Evolutionary conservation across 2,888 invertebrate genomes (phyloP).

Genomic region (Apotomis capreana): DNA sequence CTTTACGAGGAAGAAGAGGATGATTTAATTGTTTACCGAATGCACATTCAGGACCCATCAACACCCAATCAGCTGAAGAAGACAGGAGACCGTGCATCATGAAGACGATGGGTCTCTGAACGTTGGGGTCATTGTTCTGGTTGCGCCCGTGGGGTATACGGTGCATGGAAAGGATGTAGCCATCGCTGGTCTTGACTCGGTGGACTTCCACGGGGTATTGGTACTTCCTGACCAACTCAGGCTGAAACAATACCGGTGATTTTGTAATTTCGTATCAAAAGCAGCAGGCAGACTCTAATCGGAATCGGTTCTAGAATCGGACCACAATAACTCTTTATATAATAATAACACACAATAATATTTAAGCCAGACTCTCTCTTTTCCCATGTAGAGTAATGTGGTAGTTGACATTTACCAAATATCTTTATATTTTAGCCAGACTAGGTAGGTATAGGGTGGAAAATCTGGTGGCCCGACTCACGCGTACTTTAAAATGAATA

Average conservation of each 20-base stretch:
- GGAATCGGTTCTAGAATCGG: too few species aligned
- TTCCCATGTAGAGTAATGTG: too few species aligned
- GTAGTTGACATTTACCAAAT: too few species aligned
- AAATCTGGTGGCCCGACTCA: too few species aligned
- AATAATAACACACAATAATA: too few species aligned
- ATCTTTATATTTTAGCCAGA: too few species aligned
- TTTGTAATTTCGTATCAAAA: not conserved
- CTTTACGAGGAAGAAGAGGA: not conserved
- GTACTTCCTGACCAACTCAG: slow-evolving; percentile 83
- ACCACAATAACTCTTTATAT: too few species aligned
- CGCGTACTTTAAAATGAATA: slow-evolving; percentile 30
- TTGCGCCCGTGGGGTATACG: slow-evolving; percentile 85
- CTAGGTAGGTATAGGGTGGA: too few species aligned
- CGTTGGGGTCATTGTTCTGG: slow-evolving; percentile 64
- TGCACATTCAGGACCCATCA: slow-evolving; percentile 86
- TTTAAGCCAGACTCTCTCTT: too few species aligned
- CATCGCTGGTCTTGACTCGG: slow-evolving; percentile 87
- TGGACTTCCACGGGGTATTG: slow-evolving; percentile 86
- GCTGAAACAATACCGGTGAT: slow-evolving; percentile 58
- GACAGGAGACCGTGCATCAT: slow-evolving; percentile 88
- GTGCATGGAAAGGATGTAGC: slow-evolving; percentile 90
- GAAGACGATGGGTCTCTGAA: slow-evolving; percentile 82
- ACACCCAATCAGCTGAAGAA: slow-evolving; percentile 89
- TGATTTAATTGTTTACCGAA: slow-evolving; percentile 78
- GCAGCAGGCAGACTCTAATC: too few species aligned